Evolutionary conservation across 1,140 invertebrate species (phyloP), one percentile per base, ranked within the genome.

Genomic region (Trissolcus basalis): DNA sequence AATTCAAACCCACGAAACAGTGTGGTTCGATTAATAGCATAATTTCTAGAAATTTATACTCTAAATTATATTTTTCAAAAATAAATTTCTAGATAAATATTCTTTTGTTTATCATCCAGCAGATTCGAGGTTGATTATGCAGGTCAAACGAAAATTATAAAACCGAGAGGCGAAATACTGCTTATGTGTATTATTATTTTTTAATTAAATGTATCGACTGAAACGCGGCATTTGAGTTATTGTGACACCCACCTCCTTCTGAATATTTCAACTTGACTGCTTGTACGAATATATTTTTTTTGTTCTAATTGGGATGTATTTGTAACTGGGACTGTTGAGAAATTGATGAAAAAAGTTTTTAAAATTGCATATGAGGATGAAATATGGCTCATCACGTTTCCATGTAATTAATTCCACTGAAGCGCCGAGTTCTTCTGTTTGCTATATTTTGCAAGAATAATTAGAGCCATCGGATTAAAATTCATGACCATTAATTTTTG

Each of bases 171-270:
- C 70, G 67, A 67, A 59, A 61, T 56, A 60, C 44, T 69, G 70
- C 51, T 78, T 69, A 73, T 74, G 65, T 74, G 67, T 78, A 78
- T 78, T 78, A 60, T 77, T 77, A 71, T 78, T 78, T 78, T 78
- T 71, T 74, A 78, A 78, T 74, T 78, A 74, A 78, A 78, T 78
- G 76, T 78, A 78, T 65, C 56, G 70, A 78, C 76, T 78, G 76
- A 78, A 73, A n/a, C n/a, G 19, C 65, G 65, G n/a, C 15, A 8
- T 13, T 44, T 44, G 43, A n/a, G 1, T 44, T 44, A 12, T 44
- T 44, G 3, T 13, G 12, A 13, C 12, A 11, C 43, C 43, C 12
- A 44, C 7, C n/a, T 7, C 43, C 8, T 44, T 3, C 43, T 13
- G 11, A 13, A 44, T 44, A 12, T 44, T 39, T 27, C 6, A 27